Evolutionary conservation across 2,797 vertebrate genomes (phyloP).

Genomic region (Gambelia wislizenii): DNA sequence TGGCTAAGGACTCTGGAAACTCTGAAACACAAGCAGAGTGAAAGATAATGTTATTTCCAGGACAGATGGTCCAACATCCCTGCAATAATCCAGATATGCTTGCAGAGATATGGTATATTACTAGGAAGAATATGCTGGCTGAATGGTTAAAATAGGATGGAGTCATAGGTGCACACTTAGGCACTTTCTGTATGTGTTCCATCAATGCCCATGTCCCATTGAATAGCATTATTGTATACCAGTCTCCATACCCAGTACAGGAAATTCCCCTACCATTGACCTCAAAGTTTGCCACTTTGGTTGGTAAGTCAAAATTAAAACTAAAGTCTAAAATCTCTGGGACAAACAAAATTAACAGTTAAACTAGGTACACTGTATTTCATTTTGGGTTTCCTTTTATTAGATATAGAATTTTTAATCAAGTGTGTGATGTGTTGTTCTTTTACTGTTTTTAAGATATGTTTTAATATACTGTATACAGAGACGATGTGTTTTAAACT

Average conservation of each 20-base stretch:
- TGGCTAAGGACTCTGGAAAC: not conserved
- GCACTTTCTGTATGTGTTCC: accelerated
- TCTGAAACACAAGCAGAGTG: not conserved
- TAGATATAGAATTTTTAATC: not conserved
- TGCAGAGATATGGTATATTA: not conserved
- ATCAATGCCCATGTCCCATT: not conserved
- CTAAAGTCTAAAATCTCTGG: too few species aligned
- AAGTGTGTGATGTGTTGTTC: too few species aligned
- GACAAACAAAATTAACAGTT: too few species aligned
- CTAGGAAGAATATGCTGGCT: not conserved
- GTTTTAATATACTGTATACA: too few species aligned
- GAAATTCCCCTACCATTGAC: not conserved
- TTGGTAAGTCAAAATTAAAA: not conserved
- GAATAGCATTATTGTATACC: not conserved
- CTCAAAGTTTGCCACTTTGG: not conserved
- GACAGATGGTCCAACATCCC: not conserved
- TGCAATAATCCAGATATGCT: not conserved
- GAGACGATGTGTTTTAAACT: too few species aligned
- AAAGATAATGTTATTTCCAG: not conserved
- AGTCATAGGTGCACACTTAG: not conserved
- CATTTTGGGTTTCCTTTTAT: not conserved
- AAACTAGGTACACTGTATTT: too few species aligned
- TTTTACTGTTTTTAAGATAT: too few species aligned
- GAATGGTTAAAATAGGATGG: not conserved
- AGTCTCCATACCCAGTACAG: not conserved